Percentiles rank a stretch among this genome's conserved stretches.
These are phyloP conservation scores for Morone saxatilis DNA, from an alignment of 2,113 vertebrate genomes.

Conservation along the genomic window DNA sequence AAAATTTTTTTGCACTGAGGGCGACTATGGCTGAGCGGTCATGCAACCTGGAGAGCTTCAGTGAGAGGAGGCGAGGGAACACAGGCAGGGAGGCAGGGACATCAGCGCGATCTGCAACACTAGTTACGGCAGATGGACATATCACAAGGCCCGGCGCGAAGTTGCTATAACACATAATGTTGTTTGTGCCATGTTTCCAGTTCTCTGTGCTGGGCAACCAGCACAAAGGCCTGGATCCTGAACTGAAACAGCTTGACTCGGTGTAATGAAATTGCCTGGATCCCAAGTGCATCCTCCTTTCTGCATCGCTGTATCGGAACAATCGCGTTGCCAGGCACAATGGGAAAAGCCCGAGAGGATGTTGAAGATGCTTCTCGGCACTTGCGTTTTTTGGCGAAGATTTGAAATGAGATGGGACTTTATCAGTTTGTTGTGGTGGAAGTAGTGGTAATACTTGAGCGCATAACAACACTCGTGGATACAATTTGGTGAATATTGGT, in stretches of 20 bases:
- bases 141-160: conserved; percentile 63
- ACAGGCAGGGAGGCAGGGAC: conserved; percentile 47
- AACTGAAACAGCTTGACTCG: conserved; percentile 72
- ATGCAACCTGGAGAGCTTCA: conserved; percentile 47
- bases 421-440: conserved; percentile 14
- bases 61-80: conserved; percentile 53
- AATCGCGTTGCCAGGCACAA: conserved; percentile 28
- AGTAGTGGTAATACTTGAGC: neutral
- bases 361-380: conserved; percentile 7
- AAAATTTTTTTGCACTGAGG: conserved; percentile 41
- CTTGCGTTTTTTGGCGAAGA: neutral
- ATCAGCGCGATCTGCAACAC: conserved; percentile 63
- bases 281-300: conserved; percentile 61
- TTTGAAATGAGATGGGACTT: conserved; percentile 18
- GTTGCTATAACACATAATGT: conserved; percentile 60
- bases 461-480: conserved; percentile 1
- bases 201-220: conserved; percentile 46
- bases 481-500: conserved; percentile 8
- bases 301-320: conserved; percentile 60
- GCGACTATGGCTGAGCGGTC: conserved; percentile 37
- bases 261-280: conserved; percentile 70
- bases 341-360: conserved; percentile 26
- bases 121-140: conserved; percentile 70
- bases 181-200: conserved; percentile 63
- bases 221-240: conserved; percentile 70